A percentile compares a stretch with the other conserved stretches of the same genome.
Evolutionary conservation across 1,140 invertebrate species (phyloP).

Genomic region (Orius insidiosus): DNA sequence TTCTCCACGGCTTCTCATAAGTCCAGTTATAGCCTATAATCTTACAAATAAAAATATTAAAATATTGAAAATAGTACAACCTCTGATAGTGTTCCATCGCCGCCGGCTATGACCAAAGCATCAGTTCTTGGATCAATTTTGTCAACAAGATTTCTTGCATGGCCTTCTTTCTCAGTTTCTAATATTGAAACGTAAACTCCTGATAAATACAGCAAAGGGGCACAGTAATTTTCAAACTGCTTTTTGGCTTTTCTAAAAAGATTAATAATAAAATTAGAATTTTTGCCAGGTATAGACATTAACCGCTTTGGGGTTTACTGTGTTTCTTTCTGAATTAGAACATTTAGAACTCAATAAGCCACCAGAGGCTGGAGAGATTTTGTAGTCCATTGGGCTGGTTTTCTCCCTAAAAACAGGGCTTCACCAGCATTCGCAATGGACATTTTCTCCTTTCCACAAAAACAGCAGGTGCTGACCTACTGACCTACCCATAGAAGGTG

Average conservation of each 20-base stretch:
- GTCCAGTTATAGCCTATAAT: conserved; percentile 37
- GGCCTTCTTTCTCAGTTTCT: conserved; percentile 68
- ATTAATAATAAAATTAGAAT: conserved; percentile 8
- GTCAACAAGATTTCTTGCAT: conserved; percentile 57
- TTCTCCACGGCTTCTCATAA: conserved; percentile 50
- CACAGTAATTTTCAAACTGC: conserved; percentile 80
- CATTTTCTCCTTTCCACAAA: too few species aligned
- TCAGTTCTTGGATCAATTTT: conserved; percentile 49
- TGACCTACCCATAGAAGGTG: too few species aligned
- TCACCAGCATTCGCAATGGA: too few species aligned
- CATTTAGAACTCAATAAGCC: too few species aligned
- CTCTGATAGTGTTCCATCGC: conserved; percentile 84
- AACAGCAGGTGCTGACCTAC: too few species aligned
- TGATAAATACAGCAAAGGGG: conserved; percentile 76
- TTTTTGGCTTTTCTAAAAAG: conserved; percentile 39
- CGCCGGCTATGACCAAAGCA: conserved; percentile 77
- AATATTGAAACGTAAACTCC: conserved; percentile 65
- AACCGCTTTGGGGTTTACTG: too few species aligned
- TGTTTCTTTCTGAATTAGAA: too few species aligned
- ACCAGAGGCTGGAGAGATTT: too few species aligned
- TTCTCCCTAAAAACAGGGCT: too few species aligned
- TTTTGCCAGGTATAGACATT: background rate
- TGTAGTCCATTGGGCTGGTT: too few species aligned
- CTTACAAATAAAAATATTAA: conserved; percentile 14
- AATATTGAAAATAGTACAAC: too few species aligned